These are phyloP conservation scores for Drosophila simulans DNA, from an alignment of 1,140 invertebrate genomes.

Conservation along the genomic window DNA sequence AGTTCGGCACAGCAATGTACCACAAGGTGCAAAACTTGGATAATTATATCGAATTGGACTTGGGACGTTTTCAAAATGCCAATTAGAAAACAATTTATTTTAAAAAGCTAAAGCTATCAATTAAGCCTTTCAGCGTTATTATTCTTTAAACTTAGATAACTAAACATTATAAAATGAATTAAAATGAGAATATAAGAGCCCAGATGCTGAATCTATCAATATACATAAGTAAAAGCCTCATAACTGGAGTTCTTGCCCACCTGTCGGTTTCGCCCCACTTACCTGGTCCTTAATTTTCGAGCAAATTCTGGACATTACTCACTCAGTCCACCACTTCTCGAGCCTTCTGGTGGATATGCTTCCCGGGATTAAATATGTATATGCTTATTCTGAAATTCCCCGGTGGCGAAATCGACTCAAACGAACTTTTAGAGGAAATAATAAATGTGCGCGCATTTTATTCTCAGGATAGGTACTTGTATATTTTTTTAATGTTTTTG, in stretches of 20 bases:
- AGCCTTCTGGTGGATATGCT: background rate
- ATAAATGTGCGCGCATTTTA: constrained; percentile 82
- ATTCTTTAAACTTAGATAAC: too few relatives aligned
- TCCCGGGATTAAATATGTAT: background rate
- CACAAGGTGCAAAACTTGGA: background rate
- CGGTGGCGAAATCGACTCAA: constrained; percentile 31
- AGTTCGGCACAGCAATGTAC: background rate
- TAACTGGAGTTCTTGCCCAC: background rate
- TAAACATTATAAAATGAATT: too few relatives aligned
- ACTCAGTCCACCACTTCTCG: background rate
- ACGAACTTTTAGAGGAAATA: constrained; percentile 80
- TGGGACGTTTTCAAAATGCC: too few relatives aligned
- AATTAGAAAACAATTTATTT: too few relatives aligned
- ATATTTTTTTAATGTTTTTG: constrained; percentile 81
- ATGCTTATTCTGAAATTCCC: constrained; percentile 4
- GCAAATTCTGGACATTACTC: background rate
- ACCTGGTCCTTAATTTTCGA: background rate
- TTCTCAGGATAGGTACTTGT: constrained; percentile 82
- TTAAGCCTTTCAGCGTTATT: too few relatives aligned
- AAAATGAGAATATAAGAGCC: too few relatives aligned
- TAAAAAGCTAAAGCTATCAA: too few relatives aligned
- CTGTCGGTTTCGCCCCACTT: background rate
- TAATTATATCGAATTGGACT: background rate
- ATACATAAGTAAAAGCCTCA: too few relatives aligned
- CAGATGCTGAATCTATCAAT: too few relatives aligned